Evolutionary conservation across 2,113 vertebrate genomes (phyloP).

Genomic region (Stegastes partitus): DNA sequence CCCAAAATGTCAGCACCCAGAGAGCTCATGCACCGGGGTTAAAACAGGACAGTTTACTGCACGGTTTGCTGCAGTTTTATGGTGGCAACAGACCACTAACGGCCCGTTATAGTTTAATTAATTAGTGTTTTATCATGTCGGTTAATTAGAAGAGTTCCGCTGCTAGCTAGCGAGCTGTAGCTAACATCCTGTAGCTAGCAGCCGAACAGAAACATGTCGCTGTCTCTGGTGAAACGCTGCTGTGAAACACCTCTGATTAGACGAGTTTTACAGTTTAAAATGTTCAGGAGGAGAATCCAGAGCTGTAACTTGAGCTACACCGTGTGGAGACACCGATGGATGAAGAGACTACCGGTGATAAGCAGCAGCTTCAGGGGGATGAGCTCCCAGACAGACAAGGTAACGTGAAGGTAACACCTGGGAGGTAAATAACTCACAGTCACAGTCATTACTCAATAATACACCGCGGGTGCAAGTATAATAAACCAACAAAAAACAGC

Average conservation of each 20-base stretch:
- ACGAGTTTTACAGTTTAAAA: slow-evolving; percentile 66
- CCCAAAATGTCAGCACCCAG: slow-evolving; percentile 78
- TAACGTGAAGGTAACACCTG: slow-evolving; percentile 33
- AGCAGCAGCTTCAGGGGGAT: slow-evolving; percentile 33
- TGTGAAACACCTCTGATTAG: slow-evolving; percentile 43
- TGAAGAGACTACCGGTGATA: slow-evolving; percentile 58
- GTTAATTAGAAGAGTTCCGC: neutral
- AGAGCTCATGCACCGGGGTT: slow-evolving; percentile 18
- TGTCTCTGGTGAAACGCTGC: slow-evolving; percentile 47
- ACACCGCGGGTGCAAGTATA: neutral
- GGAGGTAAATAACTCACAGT: neutral
- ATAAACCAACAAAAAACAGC: neutral
- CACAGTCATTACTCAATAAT: neutral
- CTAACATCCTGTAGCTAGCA: neutral
- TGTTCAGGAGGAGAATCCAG: slow-evolving; percentile 61
- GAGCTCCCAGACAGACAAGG: slow-evolving; percentile 74
- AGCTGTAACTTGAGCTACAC: slow-evolving; percentile 37
- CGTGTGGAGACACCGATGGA: slow-evolving; percentile 78
- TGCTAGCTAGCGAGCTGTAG: neutral
- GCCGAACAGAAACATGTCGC: slow-evolving; percentile 55
- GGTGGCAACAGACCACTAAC: neutral
- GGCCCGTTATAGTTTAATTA: neutral
- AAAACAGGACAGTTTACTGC: neutral
- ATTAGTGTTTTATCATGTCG: neutral
- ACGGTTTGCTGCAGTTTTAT: neutral